A percentile compares a stretch with the other conserved stretches of the same genome.
Evolutionary conservation across 2,888 invertebrate genomes (phyloP).

Genomic region (Aphodius granarius): DNA sequence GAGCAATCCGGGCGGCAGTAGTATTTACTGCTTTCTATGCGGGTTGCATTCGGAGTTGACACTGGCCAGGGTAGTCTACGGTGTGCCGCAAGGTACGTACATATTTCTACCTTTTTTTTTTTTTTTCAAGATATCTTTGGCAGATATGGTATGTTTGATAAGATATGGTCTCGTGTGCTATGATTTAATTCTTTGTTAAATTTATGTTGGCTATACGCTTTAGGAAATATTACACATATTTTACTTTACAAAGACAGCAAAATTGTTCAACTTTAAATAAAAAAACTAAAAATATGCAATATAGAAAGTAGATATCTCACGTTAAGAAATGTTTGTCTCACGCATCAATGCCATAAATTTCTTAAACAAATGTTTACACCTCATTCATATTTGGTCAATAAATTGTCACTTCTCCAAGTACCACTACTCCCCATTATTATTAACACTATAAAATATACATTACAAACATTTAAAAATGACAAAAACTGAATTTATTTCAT

Average conservation of each 20-base stretch:
- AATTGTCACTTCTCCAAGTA: not conserved
- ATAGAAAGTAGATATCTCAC: not conserved
- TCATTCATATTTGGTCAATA: not conserved
- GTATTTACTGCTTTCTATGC: conserved; percentile 88
- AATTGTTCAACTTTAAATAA: no score
- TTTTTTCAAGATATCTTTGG: no score
- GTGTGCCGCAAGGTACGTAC: conserved; percentile 56
- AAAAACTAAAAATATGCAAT: not conserved
- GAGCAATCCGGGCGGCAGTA: conserved; percentile 71
- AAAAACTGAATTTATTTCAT: not conserved
- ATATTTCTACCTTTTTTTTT: no score
- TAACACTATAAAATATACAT: not conserved
- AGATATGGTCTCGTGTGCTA: no score
- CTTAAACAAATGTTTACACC: not conserved
- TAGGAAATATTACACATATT: no score
- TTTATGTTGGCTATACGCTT: no score
- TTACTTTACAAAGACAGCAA: no score
- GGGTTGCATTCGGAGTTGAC: conserved; percentile 87
- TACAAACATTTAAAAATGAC: not conserved
- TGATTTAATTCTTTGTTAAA: no score
- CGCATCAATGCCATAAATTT: not conserved
- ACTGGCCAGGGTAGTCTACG: conserved; percentile 77
- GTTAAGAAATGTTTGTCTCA: not conserved
- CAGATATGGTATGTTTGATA: no score
- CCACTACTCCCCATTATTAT: not conserved